These are phyloP conservation scores for Phrynocephalus vlangalii DNA, from an alignment of 2,797 vertebrate species.

Conservation along the genomic window DNA sequence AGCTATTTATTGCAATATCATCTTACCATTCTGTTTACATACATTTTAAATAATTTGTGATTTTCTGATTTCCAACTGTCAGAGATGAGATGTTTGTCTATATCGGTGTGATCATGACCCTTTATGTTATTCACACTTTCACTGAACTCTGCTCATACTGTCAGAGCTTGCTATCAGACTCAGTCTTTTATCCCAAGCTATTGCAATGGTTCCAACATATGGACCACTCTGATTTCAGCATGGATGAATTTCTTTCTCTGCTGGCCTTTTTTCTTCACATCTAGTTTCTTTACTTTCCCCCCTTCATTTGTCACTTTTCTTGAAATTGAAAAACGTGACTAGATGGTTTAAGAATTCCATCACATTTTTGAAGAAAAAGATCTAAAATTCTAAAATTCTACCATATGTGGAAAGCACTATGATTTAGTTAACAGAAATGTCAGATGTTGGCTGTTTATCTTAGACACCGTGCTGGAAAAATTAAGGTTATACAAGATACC, in stretches of 20 bases:
- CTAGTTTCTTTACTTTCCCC: background rate
- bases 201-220: background rate
- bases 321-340: background rate
- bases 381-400: background rate
- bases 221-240: background rate
- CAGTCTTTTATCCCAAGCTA: background rate
- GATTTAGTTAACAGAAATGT: background rate
- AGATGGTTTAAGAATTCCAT: background rate
- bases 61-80: background rate
- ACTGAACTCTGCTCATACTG: too few relatives aligned
- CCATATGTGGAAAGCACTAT: background rate
- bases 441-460: background rate
- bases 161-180: too few relatives aligned
- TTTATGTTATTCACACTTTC: background rate
- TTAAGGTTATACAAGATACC: background rate
- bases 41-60: background rate
- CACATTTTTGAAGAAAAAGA: background rate
- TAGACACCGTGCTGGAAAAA: background rate
- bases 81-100: background rate
- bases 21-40: background rate
- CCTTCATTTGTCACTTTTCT: background rate
- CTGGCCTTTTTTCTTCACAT: background rate
- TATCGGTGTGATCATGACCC: background rate
- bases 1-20: too few relatives aligned
- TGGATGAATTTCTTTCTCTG: background rate